Conservation (phyloP, 2,888 invertebrate species). For the Callosobruchus maculatus region DNA sequence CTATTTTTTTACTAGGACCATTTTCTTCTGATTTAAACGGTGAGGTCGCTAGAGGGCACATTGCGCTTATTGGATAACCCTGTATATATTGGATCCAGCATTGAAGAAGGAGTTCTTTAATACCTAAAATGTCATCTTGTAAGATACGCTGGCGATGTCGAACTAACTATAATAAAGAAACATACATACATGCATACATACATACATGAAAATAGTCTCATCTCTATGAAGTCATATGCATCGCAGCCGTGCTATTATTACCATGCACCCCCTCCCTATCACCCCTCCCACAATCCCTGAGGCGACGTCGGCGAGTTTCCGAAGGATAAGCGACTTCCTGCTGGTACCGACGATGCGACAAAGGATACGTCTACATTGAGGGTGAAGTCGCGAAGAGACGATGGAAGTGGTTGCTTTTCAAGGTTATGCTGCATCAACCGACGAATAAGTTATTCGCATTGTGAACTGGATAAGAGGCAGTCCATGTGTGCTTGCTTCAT, state of each 20-base stretch:
- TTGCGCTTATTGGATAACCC: too few species aligned
- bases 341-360: not conserved
- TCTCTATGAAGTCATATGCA: not conserved
- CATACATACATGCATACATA: too few species aligned
- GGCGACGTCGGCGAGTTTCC: not conserved
- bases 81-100: too few species aligned
- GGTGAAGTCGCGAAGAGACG: not conserved
- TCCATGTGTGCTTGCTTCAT: too few species aligned
- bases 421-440: not conserved
- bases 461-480: not conserved
- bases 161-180: too few species aligned
- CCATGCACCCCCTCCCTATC: not conserved
- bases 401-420: not conserved
- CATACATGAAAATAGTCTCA: not conserved
- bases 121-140: too few species aligned
- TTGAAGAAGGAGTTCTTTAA: too few species aligned
- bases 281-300: not conserved
- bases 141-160: too few species aligned
- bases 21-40: too few species aligned
- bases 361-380: not conserved
- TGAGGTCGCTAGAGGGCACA: too few species aligned
- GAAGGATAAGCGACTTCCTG: not conserved
- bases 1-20: too few species aligned
- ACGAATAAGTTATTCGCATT: not conserved
- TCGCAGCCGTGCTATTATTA: not conserved